Base-by-base conservation (phyloP, 2,888 invertebrate species). In the Orthonychiurus folsomi region DNA sequence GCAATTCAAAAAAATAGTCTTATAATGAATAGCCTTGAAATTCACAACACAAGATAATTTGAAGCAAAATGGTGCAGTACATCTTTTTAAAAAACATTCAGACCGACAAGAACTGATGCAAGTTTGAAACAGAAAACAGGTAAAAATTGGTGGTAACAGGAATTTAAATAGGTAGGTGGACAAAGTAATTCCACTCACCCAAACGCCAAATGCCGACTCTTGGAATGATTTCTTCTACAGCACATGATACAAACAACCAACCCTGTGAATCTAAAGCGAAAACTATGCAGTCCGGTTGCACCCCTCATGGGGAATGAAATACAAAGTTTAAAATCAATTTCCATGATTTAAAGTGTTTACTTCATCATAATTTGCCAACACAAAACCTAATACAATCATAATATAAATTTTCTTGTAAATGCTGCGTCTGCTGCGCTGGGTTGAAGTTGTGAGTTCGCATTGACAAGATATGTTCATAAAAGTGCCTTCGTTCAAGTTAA, bases 41-140 rank as follows among this genome's bases (percentile, higher is more conserved):
- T 15, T 37, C 37, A 37, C 37, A 9, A 15, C 15, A 37, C 37
- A 37, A 37, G 37, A 37, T 37, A 37, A 37, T 37, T 37, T 15
- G 15, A 37, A 37, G 15, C 5, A 37, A 9, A 15, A 37, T 9
- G 37, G 5, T 9, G 15, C 37, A 5, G 15, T 37, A 5, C 37
- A 9, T 37, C 9, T 37, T 37, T 9, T 37, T 37, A 37, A 37
- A 15, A 15, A 5, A 15, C 37, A 37, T 5, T 37, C 37, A 37
- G 37, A 15, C 15, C 37, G 15, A 37, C 5, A 37, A 37, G 15
- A 37, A 37, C 5, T 9, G 37, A 37, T 9, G 15, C 37, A 37
- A 37, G 15, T 37, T 37, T 37, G 15, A 15, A 37, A 37, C 26
- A 53, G 37, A 56, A 63, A 20, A 37, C 27, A 47, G 52, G 20